Base-by-base conservation (phyloP, 2,113 vertebrate genomes). In the Ciconia stormi region DNA sequence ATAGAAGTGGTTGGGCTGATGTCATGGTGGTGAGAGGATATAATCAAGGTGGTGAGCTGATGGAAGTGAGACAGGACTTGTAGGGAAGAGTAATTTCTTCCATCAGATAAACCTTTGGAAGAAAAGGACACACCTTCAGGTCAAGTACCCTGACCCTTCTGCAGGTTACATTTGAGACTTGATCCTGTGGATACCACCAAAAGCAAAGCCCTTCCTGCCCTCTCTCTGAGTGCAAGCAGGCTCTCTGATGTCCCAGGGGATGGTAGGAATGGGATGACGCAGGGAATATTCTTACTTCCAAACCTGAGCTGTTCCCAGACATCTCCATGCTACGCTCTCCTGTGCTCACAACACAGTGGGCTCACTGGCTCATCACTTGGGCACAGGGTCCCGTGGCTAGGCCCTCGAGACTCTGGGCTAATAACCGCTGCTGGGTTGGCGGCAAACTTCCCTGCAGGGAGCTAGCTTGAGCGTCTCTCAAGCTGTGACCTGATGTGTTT, bases 281-380 rank as follows among this genome's bases (percentile, higher is more conserved):
- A 11, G 21, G 47, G 52, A 50, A 69, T 46, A n/a, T 56, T 56
- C 27, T 80, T 56, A 21, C 16, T 88, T 86, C 25, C 53, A 77
- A 77, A 80, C 26, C 27, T 27, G 30, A 72, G 14, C 44, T 61
- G 13, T 65, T 85, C 56, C 42, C 49, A 59, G 20, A n/a, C 44
- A 52, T 38, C 52, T 77, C 30, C 71, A 52, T 0, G 0, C 27
- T 52, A 42, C 0, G 1, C 18, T 65, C 6, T 69, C 74, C 40
- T 49, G 2, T 47, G 29, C 47, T 85, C 4, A 16, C 36, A 73
- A 11, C 15, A 32, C n/a, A 38, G 32, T 9, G 34, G 7, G 13
- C 13, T 90, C 44, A 11, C 38, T 61, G 25, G 5, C 21, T 83
- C 32, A 4, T n/a, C 30, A 5, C 46, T 47, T 19, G 32, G 42